These are phyloP conservation scores for Seira ritae DNA, from an alignment of 2,888 invertebrate genomes.

Conservation along the genomic window DNA sequence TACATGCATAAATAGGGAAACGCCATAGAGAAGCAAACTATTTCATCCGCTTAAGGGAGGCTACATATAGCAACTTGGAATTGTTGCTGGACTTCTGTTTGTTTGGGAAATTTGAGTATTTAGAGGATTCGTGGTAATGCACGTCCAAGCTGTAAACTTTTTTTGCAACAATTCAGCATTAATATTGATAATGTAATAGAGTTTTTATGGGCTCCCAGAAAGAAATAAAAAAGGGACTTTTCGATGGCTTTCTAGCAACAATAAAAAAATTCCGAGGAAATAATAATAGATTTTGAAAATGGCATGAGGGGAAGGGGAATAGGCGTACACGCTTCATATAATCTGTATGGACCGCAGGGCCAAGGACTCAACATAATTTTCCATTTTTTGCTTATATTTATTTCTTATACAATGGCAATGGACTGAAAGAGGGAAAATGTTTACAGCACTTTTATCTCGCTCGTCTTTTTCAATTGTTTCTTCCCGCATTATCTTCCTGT, in stretches of 20 bases:
- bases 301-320: no score
- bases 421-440: not conserved
- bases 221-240: not conserved
- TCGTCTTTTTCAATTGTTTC: constrained; percentile 17
- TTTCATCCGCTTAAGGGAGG: no score
- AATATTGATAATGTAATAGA: no score
- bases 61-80: no score
- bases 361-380: not conserved
- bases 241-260: not conserved
- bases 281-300: not conserved
- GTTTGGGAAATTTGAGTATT: no score
- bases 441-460: constrained; percentile 1
- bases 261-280: not conserved
- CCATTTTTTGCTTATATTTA: not conserved
- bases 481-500: constrained; percentile 1
- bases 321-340: no score
- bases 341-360: not conserved
- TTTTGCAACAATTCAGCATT: no score
- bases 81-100: no score
- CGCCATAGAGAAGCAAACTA: no score
- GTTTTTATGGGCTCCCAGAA: not conserved
- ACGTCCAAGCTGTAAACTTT: no score
- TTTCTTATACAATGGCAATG: constrained; percentile 1
- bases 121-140: no score
- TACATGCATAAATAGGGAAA: not conserved